phyloP scores from a whole-genome alignment of 1,140 invertebrate species.

The Musca domestica region DNA sequence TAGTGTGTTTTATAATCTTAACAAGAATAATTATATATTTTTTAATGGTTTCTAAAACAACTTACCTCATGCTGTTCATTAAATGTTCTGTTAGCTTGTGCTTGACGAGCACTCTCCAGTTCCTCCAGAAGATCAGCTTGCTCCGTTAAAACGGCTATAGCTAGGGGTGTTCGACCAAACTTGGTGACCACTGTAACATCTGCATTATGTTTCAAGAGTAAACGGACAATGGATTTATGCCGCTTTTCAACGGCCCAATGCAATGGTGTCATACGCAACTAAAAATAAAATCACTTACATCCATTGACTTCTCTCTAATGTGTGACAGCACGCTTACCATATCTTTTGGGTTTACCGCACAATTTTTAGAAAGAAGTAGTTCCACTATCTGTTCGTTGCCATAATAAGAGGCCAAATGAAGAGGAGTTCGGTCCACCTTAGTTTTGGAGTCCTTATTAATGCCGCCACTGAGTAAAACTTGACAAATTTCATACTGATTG shows the following conservation, averaged over 20 bases:
- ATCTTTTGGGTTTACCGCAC: slow-evolving; percentile 76
- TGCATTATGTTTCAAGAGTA: slow-evolving; percentile 72
- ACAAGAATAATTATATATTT: no score
- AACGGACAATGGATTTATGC: slow-evolving; percentile 68
- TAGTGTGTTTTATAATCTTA: no score
- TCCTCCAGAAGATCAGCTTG: slow-evolving; percentile 48
- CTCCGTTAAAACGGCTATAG: slow-evolving; percentile 62
- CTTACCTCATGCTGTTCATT: slow-evolving; percentile 48
- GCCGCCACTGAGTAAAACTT: slow-evolving; percentile 78
- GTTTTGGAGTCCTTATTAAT: slow-evolving; percentile 84
- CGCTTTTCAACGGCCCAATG: slow-evolving; percentile 91
- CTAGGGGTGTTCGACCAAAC: slow-evolving; percentile 81
- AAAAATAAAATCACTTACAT: slow-evolving; percentile 25
- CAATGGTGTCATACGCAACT: slow-evolving; percentile 90
- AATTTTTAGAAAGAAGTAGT: slow-evolving; percentile 73
- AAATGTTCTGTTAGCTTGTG: slow-evolving; percentile 39
- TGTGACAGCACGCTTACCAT: slow-evolving; percentile 64
- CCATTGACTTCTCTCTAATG: no score
- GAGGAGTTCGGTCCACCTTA: slow-evolving; percentile 87
- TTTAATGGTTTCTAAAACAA: no score
- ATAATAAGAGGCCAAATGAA: slow-evolving; percentile 84
- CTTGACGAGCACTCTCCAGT: slow-evolving; percentile 42
- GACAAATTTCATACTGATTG: slow-evolving; percentile 78
- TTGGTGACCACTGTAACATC: slow-evolving; percentile 69
- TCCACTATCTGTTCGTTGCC: slow-evolving; percentile 77